Base-by-base conservation (phyloP, 2,113 vertebrate genomes). In the Sakesphorus luctuosus region DNA sequence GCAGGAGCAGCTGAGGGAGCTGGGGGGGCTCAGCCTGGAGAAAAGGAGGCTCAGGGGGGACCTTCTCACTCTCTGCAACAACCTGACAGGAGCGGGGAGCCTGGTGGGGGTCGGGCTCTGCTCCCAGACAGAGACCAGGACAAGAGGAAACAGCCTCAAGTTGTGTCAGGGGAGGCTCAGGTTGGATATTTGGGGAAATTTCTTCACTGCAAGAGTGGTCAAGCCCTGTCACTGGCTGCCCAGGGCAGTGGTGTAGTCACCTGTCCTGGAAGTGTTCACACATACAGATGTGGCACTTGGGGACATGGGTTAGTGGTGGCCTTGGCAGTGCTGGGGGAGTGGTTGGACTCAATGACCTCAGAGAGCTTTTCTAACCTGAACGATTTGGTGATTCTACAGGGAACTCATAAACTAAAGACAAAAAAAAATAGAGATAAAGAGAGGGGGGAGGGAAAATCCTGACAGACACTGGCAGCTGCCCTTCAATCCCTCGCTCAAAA, bases 401-500 rank as follows among this genome's bases (percentile, higher is more conserved):
- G 63, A 77, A 43, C 63, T 69, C 7, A 1, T 63, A 61, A 56
- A 71, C 35, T 35, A 24, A 59, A 68, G 29, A 12, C 36, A 18
- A 43, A 47, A 85, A 72, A 9, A 20, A 36, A 50, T 38, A 9
- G 18, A 33, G 53, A 78, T 36, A 18, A 33, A 52, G 66, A 36
- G 38, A 11, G 21, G 47, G 82, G 71, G 35, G 76, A 35, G 93
- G 78, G 36, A 59, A 87, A 77, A 73, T 8, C 24, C 87, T 84
- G 84, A 88, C 36, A 63, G 89, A 62, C 24, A 6, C 59, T 3
- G 35, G 75, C 84, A 96, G 84, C 95, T 95, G 91, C 77, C 86
- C 73, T 56, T 43, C 7, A 2, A 2, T 28, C 56, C 91, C 81
- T 35, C 1, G 1, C 77, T 81, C 49, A 18, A 38, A 23, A 49